Conservation (phyloP, 2,888 invertebrate genomes). For the Aquatica leii region DNA sequence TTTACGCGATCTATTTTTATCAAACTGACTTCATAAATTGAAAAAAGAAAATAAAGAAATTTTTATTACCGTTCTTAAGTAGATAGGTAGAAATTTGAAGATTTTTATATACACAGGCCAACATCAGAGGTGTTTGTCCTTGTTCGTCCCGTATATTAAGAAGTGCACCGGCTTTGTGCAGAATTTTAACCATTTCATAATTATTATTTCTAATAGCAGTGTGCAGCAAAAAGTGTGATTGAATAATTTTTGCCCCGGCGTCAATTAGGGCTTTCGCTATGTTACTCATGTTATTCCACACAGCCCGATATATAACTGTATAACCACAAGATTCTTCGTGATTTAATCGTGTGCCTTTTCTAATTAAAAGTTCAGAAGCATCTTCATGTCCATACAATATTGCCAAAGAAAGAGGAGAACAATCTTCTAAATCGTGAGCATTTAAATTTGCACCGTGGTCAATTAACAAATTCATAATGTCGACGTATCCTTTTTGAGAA, state of each 20-base stretch:
- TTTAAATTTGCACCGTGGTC: slow-evolving; percentile 56
- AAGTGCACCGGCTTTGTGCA: slow-evolving; percentile 66
- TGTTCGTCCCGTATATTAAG: slow-evolving; percentile 71
- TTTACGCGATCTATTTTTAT: no score
- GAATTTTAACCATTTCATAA: slow-evolving; percentile 65
- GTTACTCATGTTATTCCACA: slow-evolving; percentile 69
- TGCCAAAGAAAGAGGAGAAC: slow-evolving; percentile 62
- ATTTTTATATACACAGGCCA: slow-evolving; percentile 61
- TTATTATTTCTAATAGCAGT: slow-evolving; percentile 71
- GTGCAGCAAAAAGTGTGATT: slow-evolving; percentile 75
- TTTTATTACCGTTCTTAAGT: slow-evolving; percentile 67
- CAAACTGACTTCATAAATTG: no score
- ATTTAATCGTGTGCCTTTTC: slow-evolving; percentile 70
- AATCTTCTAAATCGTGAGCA: slow-evolving; percentile 59
- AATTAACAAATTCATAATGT: slow-evolving; percentile 52
- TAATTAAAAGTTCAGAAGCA: slow-evolving; percentile 62
- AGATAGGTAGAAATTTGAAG: slow-evolving; percentile 64
- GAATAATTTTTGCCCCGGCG: slow-evolving; percentile 74
- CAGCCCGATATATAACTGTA: slow-evolving; percentile 76
- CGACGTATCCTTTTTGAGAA: slow-evolving; percentile 45
- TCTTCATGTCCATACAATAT: slow-evolving; percentile 58
- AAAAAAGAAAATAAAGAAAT: no score
- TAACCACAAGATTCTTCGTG: slow-evolving; percentile 75
- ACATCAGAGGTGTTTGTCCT: slow-evolving; percentile 74
- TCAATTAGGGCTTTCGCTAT: slow-evolving; percentile 68